phyloP scores from a whole-genome alignment of 2,113 vertebrate species.

The Elephantulus edwardii region DNA sequence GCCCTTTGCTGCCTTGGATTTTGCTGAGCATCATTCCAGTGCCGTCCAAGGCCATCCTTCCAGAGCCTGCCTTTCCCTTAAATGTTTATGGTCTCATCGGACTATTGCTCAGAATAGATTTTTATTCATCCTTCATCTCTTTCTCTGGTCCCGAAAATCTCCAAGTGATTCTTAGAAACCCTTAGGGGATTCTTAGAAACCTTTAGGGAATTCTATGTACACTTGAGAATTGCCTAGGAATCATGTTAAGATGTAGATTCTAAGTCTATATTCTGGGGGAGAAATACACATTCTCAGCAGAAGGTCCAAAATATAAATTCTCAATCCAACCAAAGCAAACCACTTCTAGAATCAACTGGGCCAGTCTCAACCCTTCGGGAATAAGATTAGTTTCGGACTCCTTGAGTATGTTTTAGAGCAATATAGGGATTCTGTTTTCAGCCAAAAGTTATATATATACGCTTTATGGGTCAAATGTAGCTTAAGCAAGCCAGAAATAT shows the following conservation, averaged over 20 bases:
- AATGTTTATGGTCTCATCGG: not conserved
- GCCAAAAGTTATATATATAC: slow-evolving; percentile 11
- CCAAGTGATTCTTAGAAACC: too few relatives aligned
- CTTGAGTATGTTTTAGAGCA: not conserved
- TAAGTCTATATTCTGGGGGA: too few relatives aligned
- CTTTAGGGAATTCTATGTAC: too few relatives aligned
- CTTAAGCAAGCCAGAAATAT: slow-evolving; percentile 15
- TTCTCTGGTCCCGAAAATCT: too few relatives aligned
- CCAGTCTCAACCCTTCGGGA: not conserved
- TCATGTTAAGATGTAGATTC: too few relatives aligned
- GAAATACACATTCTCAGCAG: too few relatives aligned
- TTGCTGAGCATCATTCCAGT: not conserved
- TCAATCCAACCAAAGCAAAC: too few relatives aligned
- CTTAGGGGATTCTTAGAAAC: too few relatives aligned
- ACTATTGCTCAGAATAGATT: not conserved
- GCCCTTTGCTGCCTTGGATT: slow-evolving; percentile 16
- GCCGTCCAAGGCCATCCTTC: not conserved
- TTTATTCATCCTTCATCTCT: not conserved
- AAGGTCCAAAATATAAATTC: too few relatives aligned
- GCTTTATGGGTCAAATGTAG: not conserved
- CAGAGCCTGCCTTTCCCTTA: not conserved
- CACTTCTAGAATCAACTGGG: too few relatives aligned
- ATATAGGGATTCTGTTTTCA: not conserved
- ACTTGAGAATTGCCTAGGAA: too few relatives aligned
- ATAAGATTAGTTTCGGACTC: not conserved